Evolutionary conservation across 2,888 invertebrate species (phyloP).

Genomic region (Leptogaster cylindrica): DNA sequence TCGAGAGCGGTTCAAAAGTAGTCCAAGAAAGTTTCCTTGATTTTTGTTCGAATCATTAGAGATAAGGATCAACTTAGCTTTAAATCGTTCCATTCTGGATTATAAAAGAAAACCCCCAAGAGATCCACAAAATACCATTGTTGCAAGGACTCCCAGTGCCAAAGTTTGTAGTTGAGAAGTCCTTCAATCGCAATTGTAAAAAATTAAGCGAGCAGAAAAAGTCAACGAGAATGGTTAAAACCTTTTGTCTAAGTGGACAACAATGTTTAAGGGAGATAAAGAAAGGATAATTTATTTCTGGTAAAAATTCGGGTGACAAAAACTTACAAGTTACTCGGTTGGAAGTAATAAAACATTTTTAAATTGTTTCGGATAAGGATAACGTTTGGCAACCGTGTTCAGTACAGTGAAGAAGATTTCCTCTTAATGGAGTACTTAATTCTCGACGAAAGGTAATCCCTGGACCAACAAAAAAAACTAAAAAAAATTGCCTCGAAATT

Average conservation of each 20-base stretch:
- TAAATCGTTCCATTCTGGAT: constrained; percentile 50
- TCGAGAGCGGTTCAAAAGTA: constrained; percentile 2
- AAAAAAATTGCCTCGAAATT: background rate
- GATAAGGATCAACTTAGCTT: constrained; percentile 59
- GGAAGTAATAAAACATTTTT: constrained; percentile 38
- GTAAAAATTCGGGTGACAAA: constrained; percentile 19
- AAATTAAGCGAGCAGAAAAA: constrained; percentile 38
- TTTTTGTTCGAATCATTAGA: constrained; percentile 54
- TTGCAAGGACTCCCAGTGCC: background rate
- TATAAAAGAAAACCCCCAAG: constrained; percentile 26
- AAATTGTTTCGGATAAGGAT: constrained; percentile 36
- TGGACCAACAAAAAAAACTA: constrained; percentile 1
- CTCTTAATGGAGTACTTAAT: constrained; percentile 36
- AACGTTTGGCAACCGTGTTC: constrained; percentile 14
- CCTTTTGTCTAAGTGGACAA: constrained; percentile 39
- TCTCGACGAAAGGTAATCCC: constrained; percentile 10
- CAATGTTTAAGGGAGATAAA: constrained; percentile 36
- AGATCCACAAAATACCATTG: constrained; percentile 31
- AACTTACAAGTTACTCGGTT: constrained; percentile 31
- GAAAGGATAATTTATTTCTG: constrained; percentile 36
- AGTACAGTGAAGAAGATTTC: constrained; percentile 7
- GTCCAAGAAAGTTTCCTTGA: constrained; percentile 25
- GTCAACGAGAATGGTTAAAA: constrained; percentile 23
- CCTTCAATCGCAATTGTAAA: constrained; percentile 38
- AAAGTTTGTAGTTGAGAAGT: constrained; percentile 16